Conservation (phyloP, 2,888 invertebrate genomes). For the Suillia variegata region DNA sequence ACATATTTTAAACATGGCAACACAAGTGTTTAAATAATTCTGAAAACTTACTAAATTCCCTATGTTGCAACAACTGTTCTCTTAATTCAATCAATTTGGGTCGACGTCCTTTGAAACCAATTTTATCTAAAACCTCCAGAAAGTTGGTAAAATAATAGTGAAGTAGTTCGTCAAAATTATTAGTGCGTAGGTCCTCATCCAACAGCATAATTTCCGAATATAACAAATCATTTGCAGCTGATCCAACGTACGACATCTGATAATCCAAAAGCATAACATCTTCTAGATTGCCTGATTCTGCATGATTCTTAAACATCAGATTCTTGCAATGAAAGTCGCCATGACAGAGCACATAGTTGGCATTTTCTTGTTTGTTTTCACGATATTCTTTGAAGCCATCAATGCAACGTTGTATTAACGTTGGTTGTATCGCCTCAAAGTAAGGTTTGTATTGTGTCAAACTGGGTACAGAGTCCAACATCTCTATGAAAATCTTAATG, state of each 20-base stretch:
- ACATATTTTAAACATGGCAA: background rate
- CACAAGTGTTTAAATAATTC: background rate
- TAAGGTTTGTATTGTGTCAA: slow-evolving; percentile 33
- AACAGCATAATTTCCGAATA: slow-evolving; percentile 41
- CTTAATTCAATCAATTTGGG: slow-evolving; percentile 35
- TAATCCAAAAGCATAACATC: slow-evolving; percentile 46
- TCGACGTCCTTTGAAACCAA: slow-evolving; percentile 34
- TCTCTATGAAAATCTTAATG: slow-evolving; percentile 29
- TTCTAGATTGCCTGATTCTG: slow-evolving; percentile 12
- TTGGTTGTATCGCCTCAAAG: slow-evolving; percentile 31
- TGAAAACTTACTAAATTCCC: slow-evolving; percentile 32
- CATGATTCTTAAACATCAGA: slow-evolving; percentile 40
- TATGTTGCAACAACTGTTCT: slow-evolving; percentile 32
- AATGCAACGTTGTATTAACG: slow-evolving; percentile 17
- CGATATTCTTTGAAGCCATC: slow-evolving; percentile 32
- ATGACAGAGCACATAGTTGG: slow-evolving; percentile 42
- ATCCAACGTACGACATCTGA: slow-evolving; percentile 38
- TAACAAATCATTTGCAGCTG: slow-evolving; percentile 36
- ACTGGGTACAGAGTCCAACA: slow-evolving; percentile 27
- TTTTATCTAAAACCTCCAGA: slow-evolving; percentile 31
- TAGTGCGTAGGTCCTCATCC: slow-evolving; percentile 28
- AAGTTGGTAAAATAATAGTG: slow-evolving; percentile 40
- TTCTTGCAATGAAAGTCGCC: slow-evolving; percentile 46
- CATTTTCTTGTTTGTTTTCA: slow-evolving; percentile 24
- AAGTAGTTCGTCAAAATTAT: slow-evolving; percentile 34